Base-by-base conservation (phyloP, 2,797 vertebrate species). In the Balearica regulorum region DNA sequence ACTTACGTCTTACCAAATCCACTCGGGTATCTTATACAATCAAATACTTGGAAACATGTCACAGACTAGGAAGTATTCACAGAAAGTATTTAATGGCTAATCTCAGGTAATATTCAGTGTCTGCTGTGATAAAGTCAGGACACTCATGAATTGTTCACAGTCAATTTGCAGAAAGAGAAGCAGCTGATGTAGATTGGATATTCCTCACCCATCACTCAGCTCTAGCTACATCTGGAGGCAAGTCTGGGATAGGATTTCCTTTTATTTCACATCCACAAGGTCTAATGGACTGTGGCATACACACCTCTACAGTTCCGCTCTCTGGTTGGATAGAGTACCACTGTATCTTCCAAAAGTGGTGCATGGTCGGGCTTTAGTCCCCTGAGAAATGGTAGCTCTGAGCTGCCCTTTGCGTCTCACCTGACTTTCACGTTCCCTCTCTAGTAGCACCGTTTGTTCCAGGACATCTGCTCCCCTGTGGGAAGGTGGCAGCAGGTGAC, bases 401-500 rank as follows among this genome's bases (percentile, higher is more conserved):
- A 64, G 77, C 64, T 83, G 68, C 33, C 61, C 72, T 70, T 70
- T 55, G n/a, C 6, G 0, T 53, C 81, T 89, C 95, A 29, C 71
- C 90, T 44, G 80, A 41, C 26, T 71, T 55, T 48, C 33, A 11
- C 5, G 0, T 83, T 60, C 29, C 61, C 58, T 35, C 28, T 89
- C 16, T 29, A 11, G 29, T 25, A 87, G 80, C 51, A 9, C 49
- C 0, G 0, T 72, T 82, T 78, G 65, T 85, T 89, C 78, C 2
- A 21, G 89, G 95, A 93, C 95, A 96, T 93, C 91, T 96, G 93
- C 35, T 92, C 64, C 83, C 65, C 66, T 14, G n/a, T 87, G 93
- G 93, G 94, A 75, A 85, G 88, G 95, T 87, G 89, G 61, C 86
- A 93, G 93, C 75, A 89, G 95, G 92, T 87, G 95, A 82, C 90